Base-by-base conservation (phyloP, 1,140 invertebrate genomes). In the Diachasma alloeum region DNA sequence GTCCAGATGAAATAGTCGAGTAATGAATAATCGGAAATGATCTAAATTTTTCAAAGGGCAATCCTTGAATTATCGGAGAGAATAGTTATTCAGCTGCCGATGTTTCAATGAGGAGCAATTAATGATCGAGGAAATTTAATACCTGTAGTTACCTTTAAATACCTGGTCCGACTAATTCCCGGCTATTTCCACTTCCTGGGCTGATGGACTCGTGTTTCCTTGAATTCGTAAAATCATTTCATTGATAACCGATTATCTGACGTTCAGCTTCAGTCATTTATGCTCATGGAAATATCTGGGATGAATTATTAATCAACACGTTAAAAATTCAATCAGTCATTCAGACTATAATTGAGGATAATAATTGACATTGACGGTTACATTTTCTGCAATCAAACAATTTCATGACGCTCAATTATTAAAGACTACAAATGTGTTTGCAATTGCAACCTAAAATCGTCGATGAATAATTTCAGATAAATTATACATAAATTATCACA, bases 131-230 rank as follows among this genome's bases (percentile, higher is more conserved):
- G 17, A 17, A 59, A 59, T 63, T 24, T 19, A 74, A 66, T 74
- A 42, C 26, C 56, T 15, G n/a, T 46, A 59, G 53, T 17, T 59
- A 59, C 53, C 53, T 59, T 22, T 24, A 24, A 63, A 26, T 63
- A 63, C 22, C 19, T 17, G 39, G 67, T 70, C 37, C 17, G 67
- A 75, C 67, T 68, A 24, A 56, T 67, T 75, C 37, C 15, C 19
- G 26, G 53, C 36, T 56, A 22, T 75, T 53, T 69, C 44, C 37
- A 72, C 71, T 72, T 31, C 5, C 36, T 17, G 22, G 69, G 56
- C 69, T 46, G 68, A 77, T 39, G 69, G 66, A 77, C 75, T 44
- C 70, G 31, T 48, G 68, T 48, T 44, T 48, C 69, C 24, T 9
- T 63, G 9, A 63, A 63, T 63, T 63, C 22, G 22, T 26, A 24